Base-by-base conservation (phyloP, 2,888 invertebrate genomes). In the Cephonodes hylas region DNA sequence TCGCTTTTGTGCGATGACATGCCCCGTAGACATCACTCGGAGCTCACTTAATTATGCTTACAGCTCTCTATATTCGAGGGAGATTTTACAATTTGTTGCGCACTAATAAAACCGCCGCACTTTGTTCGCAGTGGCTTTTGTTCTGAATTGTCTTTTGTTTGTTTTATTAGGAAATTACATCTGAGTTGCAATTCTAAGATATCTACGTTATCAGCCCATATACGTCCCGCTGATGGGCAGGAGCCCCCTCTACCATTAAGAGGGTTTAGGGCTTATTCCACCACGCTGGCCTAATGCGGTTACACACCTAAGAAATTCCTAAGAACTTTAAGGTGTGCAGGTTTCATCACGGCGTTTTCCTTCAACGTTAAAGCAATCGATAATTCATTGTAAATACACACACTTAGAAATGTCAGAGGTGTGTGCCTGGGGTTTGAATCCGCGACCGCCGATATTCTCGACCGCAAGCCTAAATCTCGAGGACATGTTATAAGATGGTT, bases 1-100 rank as follows among this genome's bases (percentile, higher is more conserved):
- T 81, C 76, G 83, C 85, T 81, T 82, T 85, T 85, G 83, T 83
- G 76, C 79, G 74, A 75, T 76, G 79, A 72, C 75, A 75, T 74
- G 75, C 73, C 67, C 71, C 69, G 73, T 70, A 72, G 76, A 71
- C 76, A 70, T 71, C 65, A 70, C 73, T 74, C 67, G 69, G 74
- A 72, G 61, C 66, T 72, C 76, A 73, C 78, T 77, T 72, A 79
- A 80, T 75, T 73, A 67, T 66, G 60, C 65, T 70, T 64, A 60
- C 23, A 42, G 13, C 42, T 25, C 22, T 59, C 42, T 15, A 27
- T 34, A 59, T 3, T 48, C 38, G n/a, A 38, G 38, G 4, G 66
- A 46, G 22, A 23, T 53, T 48, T 53, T 53, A 53, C 53, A 31
- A 53, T 53, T 53, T 53, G 53, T 53, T 18, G 27, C 27, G 53